Evolutionary conservation across 64 coral and sea anemone genomes (phyloP), one percentile per base, ranked within the genome.

Genomic region (Stichodactyla mertensii): DNA sequence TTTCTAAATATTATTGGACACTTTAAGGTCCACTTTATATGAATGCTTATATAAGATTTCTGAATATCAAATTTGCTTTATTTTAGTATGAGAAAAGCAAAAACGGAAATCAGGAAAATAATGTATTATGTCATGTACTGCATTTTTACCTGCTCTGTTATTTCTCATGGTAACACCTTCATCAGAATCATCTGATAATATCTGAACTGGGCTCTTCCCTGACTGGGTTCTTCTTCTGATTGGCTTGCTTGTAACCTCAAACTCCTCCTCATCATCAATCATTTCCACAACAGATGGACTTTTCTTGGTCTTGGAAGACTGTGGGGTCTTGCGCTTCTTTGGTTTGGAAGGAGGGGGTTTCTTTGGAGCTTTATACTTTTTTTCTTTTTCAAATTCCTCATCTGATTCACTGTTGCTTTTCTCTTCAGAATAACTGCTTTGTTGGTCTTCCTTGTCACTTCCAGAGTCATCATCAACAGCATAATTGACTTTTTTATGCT

Each of bases 141-240:
- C 4, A 9, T 1, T 58, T 58, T 13, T 74, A 74, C 69, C 69
- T 74, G 69, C 24, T 74, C 14, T 74, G 26, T 74, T 74, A 7
- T 74, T 74, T 74, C 24, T 81, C 9, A 82, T 55, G 6, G 85
- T 64, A 5, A 87, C 52, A 82, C 85, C 79, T 80, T 87, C 89
- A 92, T 87, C 85, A 4, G 90, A 87, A 28, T 92, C 90, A 87
- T 92, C 90, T 57, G 90, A 92, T 8, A 86, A 77, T 54, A 92
- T 59, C 52, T 87, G 71, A 16, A 87, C 54, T 20, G 18, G 77
- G 7, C 55, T 92, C 55, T 64, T 66, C 55, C 11, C 27, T 69
- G 52, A 26, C 54, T 51, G 84, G 53, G 55, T 20, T 80, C 45
- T 77, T 71, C 77, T 86, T 16, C 60, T 82, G 13, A 58, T 57